Evolutionary conservation across 2,113 vertebrate species (phyloP), one percentile per base, ranked within the genome.

Genomic region (Barbus barbus): DNA sequence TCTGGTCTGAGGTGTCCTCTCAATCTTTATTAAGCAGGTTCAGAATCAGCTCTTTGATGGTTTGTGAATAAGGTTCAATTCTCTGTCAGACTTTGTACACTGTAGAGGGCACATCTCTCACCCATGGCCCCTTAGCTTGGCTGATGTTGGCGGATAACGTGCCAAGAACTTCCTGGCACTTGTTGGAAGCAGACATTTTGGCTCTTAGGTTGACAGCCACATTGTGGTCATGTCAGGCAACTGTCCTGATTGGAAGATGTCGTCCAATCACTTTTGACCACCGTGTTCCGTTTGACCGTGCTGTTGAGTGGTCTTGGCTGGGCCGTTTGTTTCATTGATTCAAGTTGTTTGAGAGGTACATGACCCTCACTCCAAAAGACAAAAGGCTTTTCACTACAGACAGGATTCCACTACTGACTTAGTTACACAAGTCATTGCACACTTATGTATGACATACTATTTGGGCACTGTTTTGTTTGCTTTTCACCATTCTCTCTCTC

Each of bases 181-280:
- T 93, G 93, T 92, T 93, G 93, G 92, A 51, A 92, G 93, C 93
- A 86, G 93, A 94, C 94, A 94, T 94, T 92, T 94, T 94, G 93
- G 94, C 94, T 94, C 93, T 93, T 92, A 91, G 93, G 93, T 93
- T 94, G 94, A 95, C 93, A 94, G 93, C 91, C 93, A 93, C 93
- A 94, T 94, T 94, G 94, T 95, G 90, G 88, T 85, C 91, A 88
- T 94, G 94, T 94, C 94, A 94, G 91, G 93, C 93, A 91, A 90
- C 92, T 91, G 89, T 91, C 92, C 91, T 94, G 92, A 94, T 94
- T 93, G 91, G 92, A 91, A 89, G 91, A 87, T 93, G 93, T 89
- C 92, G 93, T 94, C 92, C 91, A 93, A 92, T 93, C 90, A 91
- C 90, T 90, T 94, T 92, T 92, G 91, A 90, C 90, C 91, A 90